Evolutionary conservation across 2,888 invertebrate genomes (phyloP).

Genomic region (Lypha dubia): DNA sequence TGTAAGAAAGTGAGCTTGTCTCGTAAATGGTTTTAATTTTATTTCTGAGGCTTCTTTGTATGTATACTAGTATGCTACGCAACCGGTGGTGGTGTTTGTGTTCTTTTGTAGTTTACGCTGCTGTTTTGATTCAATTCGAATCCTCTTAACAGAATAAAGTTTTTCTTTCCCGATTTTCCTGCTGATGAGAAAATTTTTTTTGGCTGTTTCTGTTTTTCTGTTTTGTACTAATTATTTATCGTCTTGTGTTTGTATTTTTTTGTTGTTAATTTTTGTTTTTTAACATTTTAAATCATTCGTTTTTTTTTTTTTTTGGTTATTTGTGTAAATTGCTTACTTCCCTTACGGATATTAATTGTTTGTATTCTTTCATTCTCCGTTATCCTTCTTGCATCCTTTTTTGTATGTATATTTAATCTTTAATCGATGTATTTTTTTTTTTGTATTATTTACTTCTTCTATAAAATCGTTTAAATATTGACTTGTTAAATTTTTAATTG

Average conservation of each 20-base stretch:
- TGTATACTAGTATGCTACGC: background rate
- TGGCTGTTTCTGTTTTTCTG: slow-evolving; percentile 19
- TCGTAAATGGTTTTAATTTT: slow-evolving; percentile 29
- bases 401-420: slow-evolving; percentile 23
- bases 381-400: slow-evolving; percentile 52
- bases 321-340: slow-evolving; percentile 69
- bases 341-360: slow-evolving; percentile 66
- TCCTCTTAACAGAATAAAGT: slow-evolving; percentile 77
- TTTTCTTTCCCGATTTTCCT: slow-evolving; percentile 75
- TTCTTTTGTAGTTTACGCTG: slow-evolving; percentile 43
- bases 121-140: slow-evolving; percentile 62
- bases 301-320: slow-evolving; percentile 19
- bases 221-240: slow-evolving; percentile 57
- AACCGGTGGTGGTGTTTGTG: background rate
- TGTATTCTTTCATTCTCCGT: slow-evolving; percentile 47
- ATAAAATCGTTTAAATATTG: slow-evolving; percentile 58
- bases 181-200: slow-evolving; percentile 28
- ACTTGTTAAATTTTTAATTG: slow-evolving; percentile 68
- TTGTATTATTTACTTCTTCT: slow-evolving; percentile 1
- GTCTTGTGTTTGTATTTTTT: background rate
- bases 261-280: slow-evolving; percentile 38
- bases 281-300: background rate
- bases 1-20: slow-evolving; percentile 12
- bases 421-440: slow-evolving; percentile 7
- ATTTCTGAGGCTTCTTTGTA: background rate